Evolutionary conservation across 2,888 invertebrate genomes (phyloP), one percentile per base, ranked within the genome.

Genomic region (Epinotia nisella): DNA sequence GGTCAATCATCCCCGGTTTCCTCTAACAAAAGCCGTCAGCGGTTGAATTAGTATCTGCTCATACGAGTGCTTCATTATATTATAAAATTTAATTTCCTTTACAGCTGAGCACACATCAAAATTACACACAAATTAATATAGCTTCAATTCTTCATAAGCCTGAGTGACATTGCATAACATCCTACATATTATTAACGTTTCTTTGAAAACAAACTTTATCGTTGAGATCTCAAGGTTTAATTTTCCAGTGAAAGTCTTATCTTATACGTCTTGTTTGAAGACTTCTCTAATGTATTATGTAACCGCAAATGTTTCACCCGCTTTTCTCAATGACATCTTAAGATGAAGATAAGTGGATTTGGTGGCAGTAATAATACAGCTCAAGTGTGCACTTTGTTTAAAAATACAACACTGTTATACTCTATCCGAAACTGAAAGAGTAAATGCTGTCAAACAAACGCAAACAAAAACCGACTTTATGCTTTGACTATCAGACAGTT

Each of bases 61-160:
- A n/a, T 65, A 2, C 9, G 9, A 35, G 7, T 29, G 7, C 29
- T 29, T 7, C 29, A n/a, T n/a, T n/a, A n/a, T 24, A 55, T 65
- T 35, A 39, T 19, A 55, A 21, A 65, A 65, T 39, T 56, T 41
- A 66, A 66, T 66, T 39, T 55, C 66, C 29, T n/a, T 24, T 66
- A 10, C 35, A 39, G n/a, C 65, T 58, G 11, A 56, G 17, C 21
- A 49, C 49, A 41, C 21, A 45, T 41, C 29, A 41, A 41, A 56
- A 55, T 66, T 66, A 41, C 13, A 39, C 17, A 19, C 39, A 41
- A 41, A 66, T 55, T 56, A 66, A 66, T 66, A 65, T 53, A 51
- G 41, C 35, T 56, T 55, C 17, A 17, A 65, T 19, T 55, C 39
- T 24, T 24, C 55, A 66, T 56, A 56, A 21, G n/a, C 24, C 62